These are phyloP conservation scores for Perithous albicinctus DNA, from an alignment of 2,888 invertebrate species.

Conservation along the genomic window DNA sequence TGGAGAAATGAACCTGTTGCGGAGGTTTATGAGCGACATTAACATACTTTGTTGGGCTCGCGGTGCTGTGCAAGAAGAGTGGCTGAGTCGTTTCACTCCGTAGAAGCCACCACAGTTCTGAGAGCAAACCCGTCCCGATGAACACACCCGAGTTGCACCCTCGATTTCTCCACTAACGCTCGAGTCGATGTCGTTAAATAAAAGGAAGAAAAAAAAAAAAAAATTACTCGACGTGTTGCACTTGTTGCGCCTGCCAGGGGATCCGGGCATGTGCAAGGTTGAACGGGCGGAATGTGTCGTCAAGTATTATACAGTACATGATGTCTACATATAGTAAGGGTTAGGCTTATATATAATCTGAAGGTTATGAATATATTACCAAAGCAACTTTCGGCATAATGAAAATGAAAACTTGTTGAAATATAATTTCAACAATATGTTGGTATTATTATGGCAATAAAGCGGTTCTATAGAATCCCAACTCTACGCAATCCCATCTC, in stretches of 20 bases:
- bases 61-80: constrained; percentile 54
- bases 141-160: constrained; percentile 7
- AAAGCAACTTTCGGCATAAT: background rate
- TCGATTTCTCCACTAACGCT: constrained; percentile 42
- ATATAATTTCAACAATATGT: background rate
- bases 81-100: constrained; percentile 25
- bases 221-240: constrained; percentile 68
- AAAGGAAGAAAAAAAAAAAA: constrained; percentile 49
- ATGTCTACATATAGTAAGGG: constrained; percentile 20
- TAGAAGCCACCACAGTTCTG: constrained; percentile 62
- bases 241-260: constrained; percentile 75
- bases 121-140: constrained; percentile 49
- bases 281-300: constrained; percentile 42
- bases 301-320: constrained; percentile 24
- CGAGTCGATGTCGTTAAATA: constrained; percentile 62
- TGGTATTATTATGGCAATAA: too few species aligned
- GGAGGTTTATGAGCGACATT: constrained; percentile 82
- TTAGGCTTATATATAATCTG: background rate
- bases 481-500: too few species aligned
- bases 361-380: background rate
- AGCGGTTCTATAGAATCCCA: too few species aligned
- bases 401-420: background rate
- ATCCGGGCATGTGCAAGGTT: constrained; percentile 12
- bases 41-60: constrained; percentile 80
- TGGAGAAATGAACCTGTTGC: constrained; percentile 84